Evolutionary conservation across 1,140 invertebrate species (phyloP).

Genomic region (Heliconius nattereri): DNA sequence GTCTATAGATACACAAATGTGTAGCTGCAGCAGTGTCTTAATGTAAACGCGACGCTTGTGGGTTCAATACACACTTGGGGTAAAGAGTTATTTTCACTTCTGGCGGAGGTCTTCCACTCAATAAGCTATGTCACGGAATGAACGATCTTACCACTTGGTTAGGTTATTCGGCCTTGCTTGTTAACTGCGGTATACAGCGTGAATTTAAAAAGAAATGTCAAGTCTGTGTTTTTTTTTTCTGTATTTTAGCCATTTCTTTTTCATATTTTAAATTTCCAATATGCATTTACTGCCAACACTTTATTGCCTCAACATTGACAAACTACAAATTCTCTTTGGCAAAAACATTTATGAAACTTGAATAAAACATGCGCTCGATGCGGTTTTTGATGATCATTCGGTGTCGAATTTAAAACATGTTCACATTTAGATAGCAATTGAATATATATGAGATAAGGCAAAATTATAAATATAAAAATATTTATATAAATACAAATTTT

Average conservation of each 20-base stretch:
- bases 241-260: no score
- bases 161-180: neutral
- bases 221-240: neutral
- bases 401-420: constrained; percentile 7
- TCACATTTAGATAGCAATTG: constrained; percentile 14
- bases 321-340: constrained; percentile 12
- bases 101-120: no score
- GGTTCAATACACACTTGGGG: no score
- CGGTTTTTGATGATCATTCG: constrained; percentile 7
- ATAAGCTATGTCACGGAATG: no score
- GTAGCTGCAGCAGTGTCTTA: no score
- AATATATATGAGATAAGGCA: neutral
- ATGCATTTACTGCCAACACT: neutral
- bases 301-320: constrained; percentile 9
- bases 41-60: no score
- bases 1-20: no score
- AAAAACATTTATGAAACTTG: constrained; percentile 16
- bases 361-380: constrained; percentile 14
- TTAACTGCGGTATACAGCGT: neutral
- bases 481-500: neutral
- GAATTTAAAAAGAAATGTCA: neutral
- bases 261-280: neutral
- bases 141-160: no score
- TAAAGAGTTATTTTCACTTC: no score
- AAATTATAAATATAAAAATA: neutral